Base-by-base conservation (phyloP, 1,140 invertebrate species). In the Hetaerina americana region DNA sequence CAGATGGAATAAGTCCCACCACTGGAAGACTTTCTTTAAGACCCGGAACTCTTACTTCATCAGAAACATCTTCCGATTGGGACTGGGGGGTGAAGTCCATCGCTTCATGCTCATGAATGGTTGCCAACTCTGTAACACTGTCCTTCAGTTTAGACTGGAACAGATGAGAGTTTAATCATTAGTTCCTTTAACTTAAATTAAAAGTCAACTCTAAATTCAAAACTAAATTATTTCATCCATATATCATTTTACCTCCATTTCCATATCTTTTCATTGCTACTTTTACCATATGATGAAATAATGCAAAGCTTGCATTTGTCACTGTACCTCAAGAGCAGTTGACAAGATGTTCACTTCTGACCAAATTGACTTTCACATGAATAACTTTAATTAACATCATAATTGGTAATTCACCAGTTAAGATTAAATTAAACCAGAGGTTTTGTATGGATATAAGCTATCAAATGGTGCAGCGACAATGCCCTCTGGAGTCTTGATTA, bases 41-140 rank as follows among this genome's bases (percentile, higher is more conserved):
- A 74, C 71, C 84, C 75, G 83, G 81, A 72, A 83, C 83, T 6
- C 81, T 80, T 69, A 79, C 79, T n/a, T 82, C 81, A 66, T 87
- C 86, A 2, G 78, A 78, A n/a, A 83, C 80, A 76, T 83, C 86
- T 72, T 84, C 83, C 10, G 84, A 81, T 73, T 85, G 82, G 73
- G 84, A 78, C 15, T 83, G 80, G 22, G 87, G 82, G 5, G 86
- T 88, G 76, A 97, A 95, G 76, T 94, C 88, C 89, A 97, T 94
- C 6, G 93, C 86, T 79, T 94, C 92, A 77, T 96, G 92, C 80
- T 97, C 95, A 75, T 94, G 85, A 75, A 97, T 96, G 5, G 94
- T 95, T n/a, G 92, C 92, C 74, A 97, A 80, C 80, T 96, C 94
- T 2, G 87, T 84, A n/a, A 88, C 84, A 27, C 85, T 86, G 66